Conservation (phyloP, 2,888 invertebrate genomes). For the Suillia variegata region DNA sequence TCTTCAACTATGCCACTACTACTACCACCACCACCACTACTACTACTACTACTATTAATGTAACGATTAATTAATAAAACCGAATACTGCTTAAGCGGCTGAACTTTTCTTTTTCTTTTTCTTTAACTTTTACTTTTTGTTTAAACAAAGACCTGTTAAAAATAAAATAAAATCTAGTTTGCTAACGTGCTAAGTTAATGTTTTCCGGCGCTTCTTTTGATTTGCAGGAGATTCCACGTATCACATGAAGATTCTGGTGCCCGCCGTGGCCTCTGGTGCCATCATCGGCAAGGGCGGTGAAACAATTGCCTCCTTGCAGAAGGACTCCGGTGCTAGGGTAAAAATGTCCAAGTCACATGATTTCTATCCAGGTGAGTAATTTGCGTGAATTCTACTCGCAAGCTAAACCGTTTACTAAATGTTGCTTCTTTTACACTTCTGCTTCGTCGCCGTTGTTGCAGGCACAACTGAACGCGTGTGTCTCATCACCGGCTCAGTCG, state of each 20-base stretch:
- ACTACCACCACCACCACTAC: too few relatives aligned
- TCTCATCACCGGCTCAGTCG: conserved; percentile 87
- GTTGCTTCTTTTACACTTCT: background rate
- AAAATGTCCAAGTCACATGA: conserved; percentile 99
- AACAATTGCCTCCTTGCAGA: conserved; percentile 96
- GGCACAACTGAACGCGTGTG: conserved; percentile 94
- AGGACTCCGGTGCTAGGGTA: conserved; percentile 95
- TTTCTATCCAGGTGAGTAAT: conserved; percentile 95
- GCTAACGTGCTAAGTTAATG: conserved; percentile 4
- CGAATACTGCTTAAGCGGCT: too few relatives aligned
- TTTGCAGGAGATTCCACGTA: conserved; percentile 84
- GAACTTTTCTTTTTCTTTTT: too few relatives aligned
- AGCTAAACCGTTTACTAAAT: too few relatives aligned
- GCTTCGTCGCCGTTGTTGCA: too few relatives aligned
- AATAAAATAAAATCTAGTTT: conserved; percentile 11
- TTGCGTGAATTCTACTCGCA: background rate
- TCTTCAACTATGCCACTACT: conserved; percentile 23
- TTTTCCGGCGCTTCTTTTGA: background rate
- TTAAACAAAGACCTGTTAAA: conserved; percentile 12
- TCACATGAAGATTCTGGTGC: conserved; percentile 97
- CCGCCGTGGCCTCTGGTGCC: conserved; percentile 96
- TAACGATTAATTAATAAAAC: conserved; percentile 22
- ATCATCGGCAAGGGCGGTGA: conserved; percentile 99
- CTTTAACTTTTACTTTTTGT: too few relatives aligned
- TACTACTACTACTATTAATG: conserved; percentile 18